Evolutionary conservation across 2,797 vertebrate genomes (phyloP).

Genomic region (Tamandua tetradactyla): DNA sequence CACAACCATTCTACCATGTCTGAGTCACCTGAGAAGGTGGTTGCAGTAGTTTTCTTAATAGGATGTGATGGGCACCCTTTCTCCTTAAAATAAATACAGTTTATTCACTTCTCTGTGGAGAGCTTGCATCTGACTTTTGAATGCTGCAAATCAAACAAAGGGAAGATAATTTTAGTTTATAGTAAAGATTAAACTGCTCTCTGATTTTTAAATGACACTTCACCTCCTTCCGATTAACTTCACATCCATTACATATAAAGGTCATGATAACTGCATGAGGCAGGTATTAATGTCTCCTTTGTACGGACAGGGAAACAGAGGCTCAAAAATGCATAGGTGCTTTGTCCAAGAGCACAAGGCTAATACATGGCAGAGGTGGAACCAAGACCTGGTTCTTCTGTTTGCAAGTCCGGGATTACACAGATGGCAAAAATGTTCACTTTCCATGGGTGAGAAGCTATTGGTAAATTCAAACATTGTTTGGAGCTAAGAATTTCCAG

Average conservation of each 20-base stretch:
- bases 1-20: accelerated
- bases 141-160: background rate
- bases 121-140: background rate
- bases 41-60: background rate
- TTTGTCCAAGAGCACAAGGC: background rate
- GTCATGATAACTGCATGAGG: background rate
- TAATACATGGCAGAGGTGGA: background rate
- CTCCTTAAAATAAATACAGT: background rate
- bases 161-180: background rate
- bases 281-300: background rate
- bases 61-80: background rate
- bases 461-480: conserved; percentile 27
- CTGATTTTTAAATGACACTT: background rate
- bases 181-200: background rate
- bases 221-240: background rate
- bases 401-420: background rate
- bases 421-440: background rate
- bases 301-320: conserved; percentile 9
- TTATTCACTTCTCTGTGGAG: background rate
- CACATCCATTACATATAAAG: background rate
- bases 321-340: background rate
- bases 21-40: background rate
- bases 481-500: background rate
- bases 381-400: background rate
- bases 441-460: background rate